These are phyloP conservation scores for Cantharis flavilabris DNA, from an alignment of 2,888 invertebrate genomes.

Conservation along the genomic window DNA sequence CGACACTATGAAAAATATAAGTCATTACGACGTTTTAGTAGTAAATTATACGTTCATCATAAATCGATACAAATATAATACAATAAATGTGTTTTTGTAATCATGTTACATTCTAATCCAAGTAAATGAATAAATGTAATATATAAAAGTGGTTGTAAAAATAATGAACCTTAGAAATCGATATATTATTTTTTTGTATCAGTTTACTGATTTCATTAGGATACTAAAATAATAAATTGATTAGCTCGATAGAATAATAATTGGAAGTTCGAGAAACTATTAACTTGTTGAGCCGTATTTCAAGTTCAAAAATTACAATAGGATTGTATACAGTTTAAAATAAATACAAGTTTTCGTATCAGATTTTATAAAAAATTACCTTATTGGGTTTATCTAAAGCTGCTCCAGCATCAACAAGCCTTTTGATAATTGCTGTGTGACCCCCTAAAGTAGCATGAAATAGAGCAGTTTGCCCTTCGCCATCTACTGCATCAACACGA, in stretches of 20 bases:
- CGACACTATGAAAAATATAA: background rate
- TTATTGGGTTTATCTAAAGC: slow-evolving; percentile 71
- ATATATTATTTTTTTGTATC: background rate
- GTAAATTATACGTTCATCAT: background rate
- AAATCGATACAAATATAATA: background rate
- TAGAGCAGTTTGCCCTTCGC: slow-evolving; percentile 73
- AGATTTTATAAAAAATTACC: slow-evolving; percentile 55
- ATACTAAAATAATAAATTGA: no score
- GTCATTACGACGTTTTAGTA: background rate
- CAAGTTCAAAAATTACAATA: background rate
- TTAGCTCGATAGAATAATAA: no score
- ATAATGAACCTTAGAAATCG: background rate
- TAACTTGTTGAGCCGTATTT: background rate
- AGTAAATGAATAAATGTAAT: background rate
- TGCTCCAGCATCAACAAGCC: slow-evolving; percentile 70
- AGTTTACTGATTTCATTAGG: background rate
- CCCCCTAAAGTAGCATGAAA: slow-evolving; percentile 78
- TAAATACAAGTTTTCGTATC: background rate
- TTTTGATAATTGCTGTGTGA: slow-evolving; percentile 66
- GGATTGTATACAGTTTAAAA: no score
- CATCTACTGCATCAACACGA: slow-evolving; percentile 64
- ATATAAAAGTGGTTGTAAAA: background rate
- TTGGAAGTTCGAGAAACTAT: background rate
- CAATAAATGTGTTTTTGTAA: background rate
- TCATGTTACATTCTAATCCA: background rate